These are phyloP conservation scores for Ceriagrion tenellum DNA, from an alignment of 2,888 invertebrate genomes.

Conservation along the genomic window DNA sequence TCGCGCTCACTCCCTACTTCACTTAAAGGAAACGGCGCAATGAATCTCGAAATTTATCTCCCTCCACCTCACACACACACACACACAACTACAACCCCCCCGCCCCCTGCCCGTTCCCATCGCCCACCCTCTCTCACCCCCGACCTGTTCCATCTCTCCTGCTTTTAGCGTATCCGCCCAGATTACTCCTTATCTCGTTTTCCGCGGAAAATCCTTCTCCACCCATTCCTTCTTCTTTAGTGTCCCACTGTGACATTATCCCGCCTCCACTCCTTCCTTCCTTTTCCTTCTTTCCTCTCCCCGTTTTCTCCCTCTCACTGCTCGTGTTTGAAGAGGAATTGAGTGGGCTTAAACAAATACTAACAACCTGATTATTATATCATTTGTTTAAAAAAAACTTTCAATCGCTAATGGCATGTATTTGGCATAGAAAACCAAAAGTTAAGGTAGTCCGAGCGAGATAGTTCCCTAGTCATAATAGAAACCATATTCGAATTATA, in stretches of 20 bases:
- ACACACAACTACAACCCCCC: neutral
- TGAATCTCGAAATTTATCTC: constrained; percentile 48
- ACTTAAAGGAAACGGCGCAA: neutral
- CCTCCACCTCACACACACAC: neutral
- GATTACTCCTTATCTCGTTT: constrained; percentile 29
- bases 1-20: neutral
- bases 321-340: no score
- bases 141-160: neutral
- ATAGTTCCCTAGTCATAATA: no score
- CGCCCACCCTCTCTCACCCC: neutral
- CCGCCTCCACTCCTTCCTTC: neutral
- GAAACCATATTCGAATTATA: no score
- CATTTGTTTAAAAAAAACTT: no score
- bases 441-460: no score
- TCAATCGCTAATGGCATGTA: no score
- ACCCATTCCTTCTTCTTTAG: neutral
- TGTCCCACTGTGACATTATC: neutral
- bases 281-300: neutral
- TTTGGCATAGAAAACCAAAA: no score
- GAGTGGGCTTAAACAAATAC: no score
- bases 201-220: neutral
- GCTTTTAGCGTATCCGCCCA: neutral
- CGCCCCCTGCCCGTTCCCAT: neutral
- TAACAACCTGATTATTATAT: no score
- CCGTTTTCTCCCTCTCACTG: no score